Evolutionary conservation across 2,888 invertebrate species (phyloP).

Genomic region (Troilus luridus): DNA sequence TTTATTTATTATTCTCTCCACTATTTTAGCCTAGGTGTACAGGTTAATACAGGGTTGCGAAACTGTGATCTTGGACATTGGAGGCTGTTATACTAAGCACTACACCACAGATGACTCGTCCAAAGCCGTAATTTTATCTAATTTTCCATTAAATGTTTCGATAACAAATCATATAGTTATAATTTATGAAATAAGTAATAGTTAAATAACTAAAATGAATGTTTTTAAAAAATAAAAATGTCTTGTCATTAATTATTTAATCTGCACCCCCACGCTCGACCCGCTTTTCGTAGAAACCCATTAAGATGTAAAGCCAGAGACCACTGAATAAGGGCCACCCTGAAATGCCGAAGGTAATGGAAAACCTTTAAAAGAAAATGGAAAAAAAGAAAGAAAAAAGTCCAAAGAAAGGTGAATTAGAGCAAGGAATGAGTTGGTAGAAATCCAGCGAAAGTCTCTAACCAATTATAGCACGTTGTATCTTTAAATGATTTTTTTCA

Average conservation of each 20-base stretch:
- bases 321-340: neutral
- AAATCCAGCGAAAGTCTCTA: neutral
- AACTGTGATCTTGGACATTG: too few species aligned
- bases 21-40: too few species aligned
- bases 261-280: neutral
- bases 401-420: neutral
- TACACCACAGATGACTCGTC: too few species aligned
- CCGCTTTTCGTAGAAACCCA: neutral
- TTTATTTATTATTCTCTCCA: too few species aligned
- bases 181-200: neutral
- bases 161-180: neutral
- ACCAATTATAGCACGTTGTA: conserved; percentile 7
- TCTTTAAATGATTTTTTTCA: neutral
- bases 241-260: conserved; percentile 3
- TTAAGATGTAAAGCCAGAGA: neutral
- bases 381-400: neutral
- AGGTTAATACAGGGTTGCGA: too few species aligned
- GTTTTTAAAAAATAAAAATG: neutral
- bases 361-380: conserved; percentile 30
- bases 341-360: neutral
- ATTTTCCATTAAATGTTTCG: neutral
- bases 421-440: neutral
- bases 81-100: too few species aligned
- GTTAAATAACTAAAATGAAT: neutral
- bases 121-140: too few species aligned